Evolutionary conservation across 2,113 vertebrate genomes (phyloP), one percentile per base, ranked within the genome.

Genomic region (Prolemur simus): DNA sequence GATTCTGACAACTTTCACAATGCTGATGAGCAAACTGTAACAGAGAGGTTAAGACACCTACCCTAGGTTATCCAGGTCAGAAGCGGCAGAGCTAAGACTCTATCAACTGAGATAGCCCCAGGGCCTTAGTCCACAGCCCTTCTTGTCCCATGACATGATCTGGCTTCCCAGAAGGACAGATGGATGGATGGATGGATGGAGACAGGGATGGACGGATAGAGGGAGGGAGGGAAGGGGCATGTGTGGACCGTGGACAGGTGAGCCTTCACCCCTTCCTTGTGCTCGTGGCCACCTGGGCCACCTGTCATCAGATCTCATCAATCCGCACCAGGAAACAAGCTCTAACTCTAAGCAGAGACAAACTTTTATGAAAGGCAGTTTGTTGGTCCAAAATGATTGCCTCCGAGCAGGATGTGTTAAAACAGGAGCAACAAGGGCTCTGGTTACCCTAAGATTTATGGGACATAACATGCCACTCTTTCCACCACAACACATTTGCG

Each of bases 381-480:
- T 92, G 83, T 92, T 27, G 68, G 91, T 39, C 58, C 87, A 69
- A 92, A 89, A 68, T 86, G 92, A 97, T 90, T 66, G 58, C 91
- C 69, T 96, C 87, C 80, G 69, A 92, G 93, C 93, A 94, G 88
- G 92, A 69, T 52, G 37, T 18, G 0, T 90, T 83, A 78, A 96
- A 89, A 89, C 34, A 97, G 90, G 60, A 94, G 78, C 66, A 94
- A 85, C 88, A 3, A 87, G 54, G 8, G 0, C 0, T 3, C 1
- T 0, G 34, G 39, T 92, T 96, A 87, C 95, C 97, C 29, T 42
- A 58, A 77, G 98, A 68, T 97, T 97, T 92, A 60, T 86, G 54
- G 95, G 29, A 82, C 17, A 0, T 3, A 83, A 83, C 69, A 8
- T 0, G 34, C 81, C 39, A 0, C 73, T 90, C 95, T 63, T 47